Evolutionary conservation across 1,140 invertebrate genomes (phyloP).

Genomic region (Myzus persicae): DNA sequence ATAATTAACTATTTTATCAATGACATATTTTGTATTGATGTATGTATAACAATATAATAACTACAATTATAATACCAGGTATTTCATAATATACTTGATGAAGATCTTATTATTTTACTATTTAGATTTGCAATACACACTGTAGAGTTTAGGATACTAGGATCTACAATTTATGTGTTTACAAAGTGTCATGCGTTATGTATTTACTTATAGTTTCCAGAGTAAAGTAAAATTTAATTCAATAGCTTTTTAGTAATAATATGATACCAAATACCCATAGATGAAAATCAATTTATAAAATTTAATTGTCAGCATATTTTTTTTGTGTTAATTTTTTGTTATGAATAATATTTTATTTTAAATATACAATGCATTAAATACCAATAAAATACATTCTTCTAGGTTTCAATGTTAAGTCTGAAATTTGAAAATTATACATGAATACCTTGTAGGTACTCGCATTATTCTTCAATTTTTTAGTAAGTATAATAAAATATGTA

Average conservation of each 20-base stretch:
- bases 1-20: neutral
- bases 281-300: neutral
- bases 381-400: neutral
- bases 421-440: neutral
- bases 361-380: neutral
- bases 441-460: neutral
- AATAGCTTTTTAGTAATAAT: neutral
- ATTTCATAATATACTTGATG: neutral
- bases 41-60: neutral
- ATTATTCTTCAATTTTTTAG: neutral
- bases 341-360: neutral
- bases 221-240: neutral
- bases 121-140: neutral
- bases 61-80: neutral
- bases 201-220: neutral
- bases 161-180: neutral
- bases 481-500: neutral
- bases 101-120: neutral
- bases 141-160: neutral
- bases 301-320: neutral
- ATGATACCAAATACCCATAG: neutral
- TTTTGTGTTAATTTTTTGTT: neutral
- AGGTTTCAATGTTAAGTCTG: neutral
- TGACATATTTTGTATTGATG: neutral
- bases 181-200: neutral